phyloP scores from a whole-genome alignment of 2,888 invertebrate genomes.

The Drosophila maculinotata region DNA sequence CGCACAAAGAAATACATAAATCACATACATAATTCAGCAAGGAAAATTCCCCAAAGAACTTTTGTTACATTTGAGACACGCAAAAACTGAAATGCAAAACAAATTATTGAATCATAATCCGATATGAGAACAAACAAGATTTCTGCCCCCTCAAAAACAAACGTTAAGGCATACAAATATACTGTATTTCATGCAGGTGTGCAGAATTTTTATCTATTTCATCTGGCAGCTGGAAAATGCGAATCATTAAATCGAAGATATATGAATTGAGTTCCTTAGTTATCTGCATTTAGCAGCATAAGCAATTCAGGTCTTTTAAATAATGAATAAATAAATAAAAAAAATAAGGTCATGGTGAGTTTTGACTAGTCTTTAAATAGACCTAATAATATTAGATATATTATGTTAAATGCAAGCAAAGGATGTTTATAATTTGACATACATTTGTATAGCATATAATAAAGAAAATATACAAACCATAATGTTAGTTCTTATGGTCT shows the following conservation, averaged over 20 bases:
- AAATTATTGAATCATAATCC: constrained; percentile 45
- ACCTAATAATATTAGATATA: too few relatives aligned
- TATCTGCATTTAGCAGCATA: constrained; percentile 14
- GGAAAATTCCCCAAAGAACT: constrained; percentile 16
- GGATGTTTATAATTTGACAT: too few relatives aligned
- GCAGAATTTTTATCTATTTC: constrained; percentile 6
- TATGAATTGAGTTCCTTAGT: constrained; percentile 5
- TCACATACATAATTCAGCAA: constrained; percentile 44
- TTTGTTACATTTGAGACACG: constrained; percentile 11
- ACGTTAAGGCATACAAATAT: background rate
- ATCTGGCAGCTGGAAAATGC: background rate
- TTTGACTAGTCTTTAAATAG: too few relatives aligned
- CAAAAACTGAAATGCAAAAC: constrained; percentile 6
- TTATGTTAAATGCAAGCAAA: too few relatives aligned
- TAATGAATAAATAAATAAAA: constrained; percentile 3
- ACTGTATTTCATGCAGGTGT: constrained; percentile 8
- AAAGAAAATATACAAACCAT: too few relatives aligned
- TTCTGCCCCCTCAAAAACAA: background rate
- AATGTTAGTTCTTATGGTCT: too few relatives aligned
- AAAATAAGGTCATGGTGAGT: background rate
- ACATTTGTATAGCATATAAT: too few relatives aligned
- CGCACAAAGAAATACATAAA: constrained; percentile 11
- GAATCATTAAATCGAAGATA: constrained; percentile 11
- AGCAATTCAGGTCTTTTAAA: constrained; percentile 20
- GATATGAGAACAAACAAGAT: constrained; percentile 22